phyloP scores from a whole-genome alignment of 37 sponge, comb jelly and placozoan species.

The Cladorhizidae sp. region DNA sequence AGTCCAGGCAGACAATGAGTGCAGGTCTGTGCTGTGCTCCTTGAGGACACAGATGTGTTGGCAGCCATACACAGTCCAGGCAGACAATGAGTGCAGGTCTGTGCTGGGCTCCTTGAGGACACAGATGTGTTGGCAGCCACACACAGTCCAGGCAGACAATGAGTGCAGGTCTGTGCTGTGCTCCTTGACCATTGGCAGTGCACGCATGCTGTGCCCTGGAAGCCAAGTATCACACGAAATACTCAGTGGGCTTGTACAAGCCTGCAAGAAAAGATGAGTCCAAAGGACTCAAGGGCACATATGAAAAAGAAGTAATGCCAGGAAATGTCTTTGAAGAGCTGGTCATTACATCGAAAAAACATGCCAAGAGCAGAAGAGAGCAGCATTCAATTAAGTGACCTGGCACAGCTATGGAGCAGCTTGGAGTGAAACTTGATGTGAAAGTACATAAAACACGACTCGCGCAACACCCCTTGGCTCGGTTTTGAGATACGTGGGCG shows the following conservation, averaged over 20 bases:
- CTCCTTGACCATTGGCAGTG: conserved; percentile 29
- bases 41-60: no score
- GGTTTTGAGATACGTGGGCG: conserved; percentile 15
- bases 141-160: no score
- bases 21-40: no score
- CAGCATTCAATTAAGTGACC: conserved; percentile 1
- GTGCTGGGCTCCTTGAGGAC: conserved; percentile 30
- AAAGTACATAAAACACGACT: conserved; percentile 17
- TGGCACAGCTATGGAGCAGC: conserved; percentile 30
- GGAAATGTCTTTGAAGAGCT: conserved; percentile 26
- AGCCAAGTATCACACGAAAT: conserved; percentile 29
- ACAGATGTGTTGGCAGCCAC: no score
- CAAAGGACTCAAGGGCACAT: conserved; percentile 13
- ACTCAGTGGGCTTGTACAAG: conserved; percentile 29
- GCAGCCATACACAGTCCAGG: no score
- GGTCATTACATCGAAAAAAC: conserved; percentile 9
- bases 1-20: no score
- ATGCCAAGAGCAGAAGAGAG: background rate
- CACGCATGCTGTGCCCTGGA: conserved; percentile 24
- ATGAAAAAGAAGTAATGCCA: background rate
- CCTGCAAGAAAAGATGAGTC: conserved; percentile 12
- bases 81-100: no score
- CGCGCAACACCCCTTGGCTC: conserved; percentile 12
- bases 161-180: no score
- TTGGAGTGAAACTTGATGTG: conserved; percentile 14